phyloP scores from a whole-genome alignment of 1,140 invertebrate genomes.

The Ladona fulva region DNA sequence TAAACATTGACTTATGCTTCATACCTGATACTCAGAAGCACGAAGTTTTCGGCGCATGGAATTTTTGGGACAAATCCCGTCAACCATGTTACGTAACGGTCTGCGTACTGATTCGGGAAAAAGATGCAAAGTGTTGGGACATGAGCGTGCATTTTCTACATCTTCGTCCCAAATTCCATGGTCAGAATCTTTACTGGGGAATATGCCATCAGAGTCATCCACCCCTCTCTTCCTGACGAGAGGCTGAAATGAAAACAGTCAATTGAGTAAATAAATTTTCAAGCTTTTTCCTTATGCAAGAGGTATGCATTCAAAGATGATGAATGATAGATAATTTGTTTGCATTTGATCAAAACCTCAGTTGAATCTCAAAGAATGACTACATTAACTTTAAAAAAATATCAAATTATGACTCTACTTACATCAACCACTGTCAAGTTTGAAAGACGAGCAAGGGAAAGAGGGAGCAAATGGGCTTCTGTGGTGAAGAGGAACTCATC shows the following conservation, averaged over 20 bases:
- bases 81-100: slow-evolving; percentile 77
- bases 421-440: slow-evolving; percentile 35
- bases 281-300: too few species aligned
- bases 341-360: too few species aligned
- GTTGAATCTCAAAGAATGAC: not conserved
- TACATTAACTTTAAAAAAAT: not conserved
- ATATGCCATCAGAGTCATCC: too few species aligned
- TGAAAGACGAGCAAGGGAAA: slow-evolving; percentile 58
- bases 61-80: slow-evolving; percentile 63
- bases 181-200: too few species aligned
- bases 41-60: slow-evolving; percentile 49
- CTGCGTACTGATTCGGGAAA: slow-evolving; percentile 62
- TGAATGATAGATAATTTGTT: not conserved
- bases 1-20: not conserved
- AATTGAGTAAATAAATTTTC: too few species aligned
- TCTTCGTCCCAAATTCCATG: slow-evolving; percentile 26
- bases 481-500: slow-evolving; percentile 96
- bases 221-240: too few species aligned
- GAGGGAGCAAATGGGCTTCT: slow-evolving; percentile 89
- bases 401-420: slow-evolving; percentile 23
- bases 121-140: slow-evolving; percentile 74
- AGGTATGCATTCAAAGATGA: not conserved
- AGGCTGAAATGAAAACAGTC: not conserved
- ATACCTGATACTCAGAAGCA: slow-evolving; percentile 61
- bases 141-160: slow-evolving; percentile 56